Percentiles rank a stretch among this genome's conserved stretches.
phyloP scores from a whole-genome alignment of 2,888 invertebrate genomes.

The Xestia ashworthii region DNA sequence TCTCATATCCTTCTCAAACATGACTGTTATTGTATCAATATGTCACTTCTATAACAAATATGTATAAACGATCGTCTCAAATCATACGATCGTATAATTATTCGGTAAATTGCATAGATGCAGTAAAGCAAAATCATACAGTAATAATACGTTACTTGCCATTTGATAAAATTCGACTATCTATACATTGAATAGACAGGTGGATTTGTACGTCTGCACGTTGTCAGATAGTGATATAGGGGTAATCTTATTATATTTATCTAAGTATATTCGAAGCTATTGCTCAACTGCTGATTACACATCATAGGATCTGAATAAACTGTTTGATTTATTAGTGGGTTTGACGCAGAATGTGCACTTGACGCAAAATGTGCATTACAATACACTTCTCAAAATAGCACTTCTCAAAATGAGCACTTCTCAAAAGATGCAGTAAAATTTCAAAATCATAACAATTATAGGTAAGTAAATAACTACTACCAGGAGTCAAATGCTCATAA shows the following conservation, averaged over 20 bases:
- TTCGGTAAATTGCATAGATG: background rate
- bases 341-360: too few species aligned
- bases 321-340: background rate
- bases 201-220: slow-evolving; percentile 1
- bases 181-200: slow-evolving; percentile 6
- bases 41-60: background rate
- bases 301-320: background rate
- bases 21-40: background rate
- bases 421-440: background rate
- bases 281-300: slow-evolving; percentile 2
- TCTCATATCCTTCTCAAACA: background rate
- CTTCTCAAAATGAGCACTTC: too few species aligned
- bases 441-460: background rate
- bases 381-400: too few species aligned
- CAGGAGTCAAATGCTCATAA: background rate
- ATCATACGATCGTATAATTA: background rate
- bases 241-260: slow-evolving; percentile 16
- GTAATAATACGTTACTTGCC: background rate
- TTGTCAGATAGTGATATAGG: slow-evolving; percentile 29
- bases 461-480: background rate
- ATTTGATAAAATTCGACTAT: background rate
- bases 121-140: background rate
- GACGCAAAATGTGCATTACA: too few species aligned
- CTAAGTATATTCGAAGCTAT: slow-evolving; percentile 24
- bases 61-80: background rate